phyloP scores from a whole-genome alignment of 2,113 vertebrate species.

The Oreochromis tanganicae region DNA sequence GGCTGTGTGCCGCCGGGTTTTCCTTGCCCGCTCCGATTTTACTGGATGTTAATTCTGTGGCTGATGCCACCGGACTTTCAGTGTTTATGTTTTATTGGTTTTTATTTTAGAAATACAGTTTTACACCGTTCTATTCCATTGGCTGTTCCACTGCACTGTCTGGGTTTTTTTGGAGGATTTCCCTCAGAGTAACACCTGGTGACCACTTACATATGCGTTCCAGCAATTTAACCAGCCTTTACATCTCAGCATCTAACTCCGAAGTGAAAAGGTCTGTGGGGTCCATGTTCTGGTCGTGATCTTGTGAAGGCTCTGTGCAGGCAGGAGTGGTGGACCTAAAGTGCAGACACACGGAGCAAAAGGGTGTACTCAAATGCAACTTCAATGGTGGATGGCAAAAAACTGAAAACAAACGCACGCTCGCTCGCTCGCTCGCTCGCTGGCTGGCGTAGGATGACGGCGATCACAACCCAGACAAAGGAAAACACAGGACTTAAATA shows the following conservation, averaged over 20 bases:
- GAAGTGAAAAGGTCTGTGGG: not conserved
- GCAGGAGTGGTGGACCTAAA: not conserved
- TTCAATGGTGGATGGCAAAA: not conserved
- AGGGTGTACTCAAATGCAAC: not conserved
- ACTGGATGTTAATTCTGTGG: not conserved
- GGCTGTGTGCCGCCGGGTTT: fast-evolving
- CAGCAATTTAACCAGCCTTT: not conserved
- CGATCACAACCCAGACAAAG: not conserved
- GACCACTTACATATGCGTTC: not conserved
- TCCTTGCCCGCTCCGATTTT: not conserved
- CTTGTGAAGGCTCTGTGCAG: not conserved
- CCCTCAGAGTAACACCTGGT: not conserved
- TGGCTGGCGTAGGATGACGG: fast-evolving
- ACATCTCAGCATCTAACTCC: not conserved
- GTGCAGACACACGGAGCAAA: not conserved
- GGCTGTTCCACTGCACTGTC: not conserved
- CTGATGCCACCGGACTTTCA: not conserved
- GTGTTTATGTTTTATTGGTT: not conserved
- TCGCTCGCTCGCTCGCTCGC: too few species aligned
- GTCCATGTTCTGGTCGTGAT: not conserved
- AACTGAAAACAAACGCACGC: too few species aligned
- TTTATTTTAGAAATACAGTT: not conserved
- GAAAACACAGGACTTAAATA: not conserved
- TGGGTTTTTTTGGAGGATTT: not conserved
- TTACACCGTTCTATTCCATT: not conserved